Base-by-base conservation (phyloP, 2,888 invertebrate species). In the Synergus gifuensis region DNA sequence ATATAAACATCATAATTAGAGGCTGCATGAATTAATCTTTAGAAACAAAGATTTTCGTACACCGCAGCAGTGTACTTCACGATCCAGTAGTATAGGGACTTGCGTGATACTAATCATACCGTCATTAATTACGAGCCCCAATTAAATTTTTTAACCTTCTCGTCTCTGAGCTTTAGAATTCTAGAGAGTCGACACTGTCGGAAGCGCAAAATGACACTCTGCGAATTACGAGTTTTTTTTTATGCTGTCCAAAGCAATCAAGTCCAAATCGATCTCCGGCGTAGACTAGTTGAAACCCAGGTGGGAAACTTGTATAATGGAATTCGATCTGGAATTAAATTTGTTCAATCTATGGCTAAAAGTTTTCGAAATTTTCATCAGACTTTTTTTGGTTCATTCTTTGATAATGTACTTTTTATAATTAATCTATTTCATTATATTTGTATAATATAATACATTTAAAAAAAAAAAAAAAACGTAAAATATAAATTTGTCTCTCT, bases 211-310 rank as follows among this genome's bases (percentile, higher is more conserved):
- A 69, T 69, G 67, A 69, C 67, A 69, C 67, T 69, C 67, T 28
- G 28, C 67, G 46, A 69, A 69, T 69, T 69, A 69, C 67, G 46
- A 49, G 28, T 46, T 67, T 67, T 67, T 67, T 64, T 64, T 46
- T 22, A 66, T 67, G 67, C 67, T 67, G 18, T 67, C 46, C 67
- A 49, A 69, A 69, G 67, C 46, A 69, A 69, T 69, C 67, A 69
- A 69, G 67, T 69, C 67, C 67, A 49, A 69, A 69, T 69, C 67
- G 67, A 69, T 69, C 67, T 69, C 67, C 67, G 67, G 67, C 28
- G 18, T 69, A 46, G 67, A 69, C 67, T 69, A 46, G 67, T 69
- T 44, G 42, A 69, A 46, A 49, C 46, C 67, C 67, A 69, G 67
- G 67, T 69, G 67, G 46, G 14, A 49, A 69, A 69, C 46, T 69